Percentiles rank a stretch among this genome's conserved stretches.
These are phyloP conservation scores for Formicarius rufipectus DNA, from an alignment of 2,113 vertebrate genomes.

Conservation along the genomic window DNA sequence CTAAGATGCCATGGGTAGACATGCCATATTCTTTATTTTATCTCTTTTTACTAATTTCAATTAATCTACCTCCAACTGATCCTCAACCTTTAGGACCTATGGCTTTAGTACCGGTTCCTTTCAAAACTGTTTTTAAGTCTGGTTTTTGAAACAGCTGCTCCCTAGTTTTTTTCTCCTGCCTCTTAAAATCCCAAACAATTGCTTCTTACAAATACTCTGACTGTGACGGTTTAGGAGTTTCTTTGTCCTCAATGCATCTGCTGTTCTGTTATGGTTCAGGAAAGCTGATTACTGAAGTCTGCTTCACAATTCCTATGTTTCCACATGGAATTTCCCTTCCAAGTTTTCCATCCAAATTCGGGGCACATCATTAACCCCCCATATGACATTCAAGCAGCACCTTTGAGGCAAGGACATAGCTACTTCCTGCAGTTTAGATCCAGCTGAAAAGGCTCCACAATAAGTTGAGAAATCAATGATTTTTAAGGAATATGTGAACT, in stretches of 20 bases:
- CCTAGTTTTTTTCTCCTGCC: neutral
- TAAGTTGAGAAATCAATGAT: neutral
- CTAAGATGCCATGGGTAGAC: neutral
- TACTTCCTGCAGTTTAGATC: neutral
- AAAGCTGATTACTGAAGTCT: neutral
- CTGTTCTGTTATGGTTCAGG: neutral
- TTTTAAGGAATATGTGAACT: neutral
- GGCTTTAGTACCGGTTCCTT: neutral
- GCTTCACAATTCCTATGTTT: neutral
- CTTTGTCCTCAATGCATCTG: constrained; percentile 28
- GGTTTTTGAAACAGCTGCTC: constrained; percentile 17
- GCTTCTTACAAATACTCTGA: neutral
- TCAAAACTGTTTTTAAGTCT: neutral
- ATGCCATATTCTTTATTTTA: neutral
- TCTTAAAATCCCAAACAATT: constrained; percentile 29
- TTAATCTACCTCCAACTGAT: neutral
- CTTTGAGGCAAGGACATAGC: neutral
- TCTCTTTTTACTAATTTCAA: neutral
- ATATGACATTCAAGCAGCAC: neutral
- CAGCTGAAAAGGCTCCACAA: neutral
- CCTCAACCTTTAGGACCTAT: neutral
- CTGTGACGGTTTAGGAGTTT: neutral
- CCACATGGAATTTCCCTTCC: neutral
- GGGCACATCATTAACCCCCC: neutral
- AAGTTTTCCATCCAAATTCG: neutral